These are phyloP conservation scores for Polietes domitor DNA, from an alignment of 2,888 invertebrate genomes.

Conservation along the genomic window DNA sequence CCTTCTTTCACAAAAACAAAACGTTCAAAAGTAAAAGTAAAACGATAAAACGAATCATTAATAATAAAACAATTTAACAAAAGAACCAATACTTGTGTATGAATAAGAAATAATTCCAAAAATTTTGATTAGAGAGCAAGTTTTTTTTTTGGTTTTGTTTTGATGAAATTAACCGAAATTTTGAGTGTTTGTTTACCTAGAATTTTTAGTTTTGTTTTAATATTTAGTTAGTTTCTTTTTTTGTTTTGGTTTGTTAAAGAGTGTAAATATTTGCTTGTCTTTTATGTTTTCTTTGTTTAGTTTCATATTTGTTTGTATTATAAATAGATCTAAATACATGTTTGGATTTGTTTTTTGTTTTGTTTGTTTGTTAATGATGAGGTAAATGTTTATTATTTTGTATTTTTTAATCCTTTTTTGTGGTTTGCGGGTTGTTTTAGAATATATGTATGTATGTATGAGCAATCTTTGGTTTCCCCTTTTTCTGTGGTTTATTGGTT, in stretches of 20 bases:
- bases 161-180: neutral
- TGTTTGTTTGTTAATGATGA: slow-evolving; percentile 55
- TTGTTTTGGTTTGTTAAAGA: slow-evolving; percentile 33
- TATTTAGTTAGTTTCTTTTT: slow-evolving; percentile 18
- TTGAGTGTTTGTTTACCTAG: neutral
- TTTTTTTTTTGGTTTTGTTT: neutral
- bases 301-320: slow-evolving; percentile 13
- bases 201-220: neutral
- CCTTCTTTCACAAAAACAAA: slow-evolving; percentile 8
- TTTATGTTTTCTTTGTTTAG: slow-evolving; percentile 9
- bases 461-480: slow-evolving; percentile 63
- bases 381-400: slow-evolving; percentile 64
- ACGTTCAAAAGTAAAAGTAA: slow-evolving; percentile 8
- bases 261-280: slow-evolving; percentile 47
- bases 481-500: slow-evolving; percentile 41
- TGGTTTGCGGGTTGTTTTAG: slow-evolving; percentile 44
- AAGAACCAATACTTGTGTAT: too few relatives aligned
- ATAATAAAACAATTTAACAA: slow-evolving; percentile 11
- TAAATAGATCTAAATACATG: slow-evolving; percentile 48
- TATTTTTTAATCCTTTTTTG: slow-evolving; percentile 34
- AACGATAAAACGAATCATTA: neutral
- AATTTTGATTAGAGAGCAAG: neutral
- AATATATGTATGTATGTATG: slow-evolving; percentile 64
- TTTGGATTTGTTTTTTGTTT: slow-evolving; percentile 37
- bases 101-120: neutral